Percentiles rank a stretch among this genome's conserved stretches.
Evolutionary conservation across 2,113 vertebrate species (phyloP).

Genomic region (Percina caprodes): DNA sequence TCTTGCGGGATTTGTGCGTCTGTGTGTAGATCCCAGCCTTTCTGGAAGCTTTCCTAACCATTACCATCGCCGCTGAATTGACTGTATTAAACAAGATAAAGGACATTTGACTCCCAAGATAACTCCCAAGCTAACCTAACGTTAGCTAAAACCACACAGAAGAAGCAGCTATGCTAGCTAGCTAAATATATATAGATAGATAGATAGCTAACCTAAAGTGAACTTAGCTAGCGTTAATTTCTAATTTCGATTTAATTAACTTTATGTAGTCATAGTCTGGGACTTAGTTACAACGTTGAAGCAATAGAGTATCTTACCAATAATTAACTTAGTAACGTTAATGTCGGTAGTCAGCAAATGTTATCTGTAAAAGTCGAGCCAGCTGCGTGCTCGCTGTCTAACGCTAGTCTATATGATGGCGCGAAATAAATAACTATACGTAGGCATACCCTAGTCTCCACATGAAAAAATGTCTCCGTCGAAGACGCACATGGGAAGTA

Average conservation of each 20-base stretch:
- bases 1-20: conserved; percentile 55
- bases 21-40: conserved; percentile 3
- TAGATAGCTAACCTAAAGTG: no score
- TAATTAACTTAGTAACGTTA: neutral
- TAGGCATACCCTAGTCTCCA: neutral
- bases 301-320: neutral
- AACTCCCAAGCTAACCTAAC: neutral
- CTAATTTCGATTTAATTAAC: neutral
- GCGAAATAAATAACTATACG: conserved; percentile 15
- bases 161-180: no score
- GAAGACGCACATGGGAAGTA: neutral
- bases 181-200: no score
- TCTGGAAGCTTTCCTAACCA: conserved; percentile 35
- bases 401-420: neutral
- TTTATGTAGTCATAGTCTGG: neutral
- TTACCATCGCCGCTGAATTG: neutral
- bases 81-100: neutral
- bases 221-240: no score
- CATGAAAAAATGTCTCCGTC: neutral
- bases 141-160: neutral
- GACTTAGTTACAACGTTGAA: neutral
- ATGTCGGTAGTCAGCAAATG: neutral
- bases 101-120: neutral
- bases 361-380: neutral
- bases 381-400: neutral